Conservation (phyloP, 2,797 vertebrate species). For the Poecilia velifera region DNA sequence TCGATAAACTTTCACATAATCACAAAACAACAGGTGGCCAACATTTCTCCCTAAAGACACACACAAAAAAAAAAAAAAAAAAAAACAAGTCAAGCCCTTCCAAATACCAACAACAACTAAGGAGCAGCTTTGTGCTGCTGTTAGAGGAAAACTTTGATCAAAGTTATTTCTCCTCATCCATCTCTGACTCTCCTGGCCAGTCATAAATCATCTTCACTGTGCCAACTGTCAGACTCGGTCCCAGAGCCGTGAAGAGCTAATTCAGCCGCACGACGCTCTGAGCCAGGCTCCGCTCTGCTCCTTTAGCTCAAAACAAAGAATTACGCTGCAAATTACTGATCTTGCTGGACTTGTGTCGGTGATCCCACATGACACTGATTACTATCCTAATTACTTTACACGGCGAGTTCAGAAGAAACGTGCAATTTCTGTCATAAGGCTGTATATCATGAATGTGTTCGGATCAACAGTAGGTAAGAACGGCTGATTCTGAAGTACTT, state of each 20-base stretch:
- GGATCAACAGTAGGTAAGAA: constrained; percentile 6
- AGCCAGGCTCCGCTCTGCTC: constrained; percentile 59
- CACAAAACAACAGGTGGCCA: constrained; percentile 37
- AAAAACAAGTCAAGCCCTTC: constrained; percentile 58
- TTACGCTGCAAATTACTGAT: constrained; percentile 2
- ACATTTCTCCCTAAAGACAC: constrained; percentile 29
- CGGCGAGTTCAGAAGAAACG: neutral
- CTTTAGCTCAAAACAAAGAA: constrained; percentile 37
- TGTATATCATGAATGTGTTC: neutral
- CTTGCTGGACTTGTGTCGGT: constrained; percentile 8
- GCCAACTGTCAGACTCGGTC: constrained; percentile 77
- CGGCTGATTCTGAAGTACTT: constrained; percentile 23
- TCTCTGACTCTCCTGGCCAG: constrained; percentile 78
- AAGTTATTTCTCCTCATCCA: constrained; percentile 81
- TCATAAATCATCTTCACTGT: constrained; percentile 82
- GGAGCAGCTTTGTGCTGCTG: constrained; percentile 64
- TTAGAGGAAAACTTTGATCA: constrained; percentile 80
- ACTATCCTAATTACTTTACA: constrained; percentile 25
- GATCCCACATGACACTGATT: constrained; percentile 18
- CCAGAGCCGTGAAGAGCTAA: constrained; percentile 74
- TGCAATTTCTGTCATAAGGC: constrained; percentile 7
- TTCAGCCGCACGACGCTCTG: constrained; percentile 60
- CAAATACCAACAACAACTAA: constrained; percentile 63
- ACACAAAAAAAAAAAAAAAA: neutral
- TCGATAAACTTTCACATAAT: neutral